These are phyloP conservation scores for Microplitis deprimator DNA, from an alignment of 2,888 invertebrate species.

Conservation along the genomic window DNA sequence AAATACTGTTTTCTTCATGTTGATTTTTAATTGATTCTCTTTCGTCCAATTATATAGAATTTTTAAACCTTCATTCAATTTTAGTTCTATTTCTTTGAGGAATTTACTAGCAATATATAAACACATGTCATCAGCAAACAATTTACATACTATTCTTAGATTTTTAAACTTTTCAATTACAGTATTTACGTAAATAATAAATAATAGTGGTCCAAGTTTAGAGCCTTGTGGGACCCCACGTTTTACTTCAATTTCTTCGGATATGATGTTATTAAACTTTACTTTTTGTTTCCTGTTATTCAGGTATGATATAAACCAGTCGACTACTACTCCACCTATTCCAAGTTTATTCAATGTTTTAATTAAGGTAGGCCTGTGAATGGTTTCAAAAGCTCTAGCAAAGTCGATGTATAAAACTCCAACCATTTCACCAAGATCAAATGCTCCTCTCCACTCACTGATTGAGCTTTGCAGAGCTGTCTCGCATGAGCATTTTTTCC, in stretches of 20 bases:
- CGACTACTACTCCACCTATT: not conserved
- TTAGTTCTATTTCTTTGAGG: not conserved
- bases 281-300: not conserved
- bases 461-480: conserved; percentile 39
- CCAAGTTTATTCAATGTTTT: not conserved
- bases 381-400: conserved; percentile 25
- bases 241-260: not conserved
- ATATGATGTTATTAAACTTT: not conserved
- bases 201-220: not conserved
- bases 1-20: not conserved
- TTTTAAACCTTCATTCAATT: not conserved
- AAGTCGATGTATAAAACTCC: conserved; percentile 41
- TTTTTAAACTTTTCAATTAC: not conserved
- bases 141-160: not conserved
- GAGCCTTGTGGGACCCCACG: conserved; percentile 4
- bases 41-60: not conserved
- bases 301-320: not conserved
- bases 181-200: not conserved
- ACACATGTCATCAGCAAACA: conserved; percentile 1
- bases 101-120: not conserved
- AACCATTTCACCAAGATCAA: conserved; percentile 28
- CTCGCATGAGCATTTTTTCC: conserved; percentile 39
- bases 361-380: not conserved
- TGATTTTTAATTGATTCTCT: not conserved
- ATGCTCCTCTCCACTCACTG: conserved; percentile 27